phyloP scores from a whole-genome alignment of 2,113 vertebrate species.

The Vidua chalybeata region DNA sequence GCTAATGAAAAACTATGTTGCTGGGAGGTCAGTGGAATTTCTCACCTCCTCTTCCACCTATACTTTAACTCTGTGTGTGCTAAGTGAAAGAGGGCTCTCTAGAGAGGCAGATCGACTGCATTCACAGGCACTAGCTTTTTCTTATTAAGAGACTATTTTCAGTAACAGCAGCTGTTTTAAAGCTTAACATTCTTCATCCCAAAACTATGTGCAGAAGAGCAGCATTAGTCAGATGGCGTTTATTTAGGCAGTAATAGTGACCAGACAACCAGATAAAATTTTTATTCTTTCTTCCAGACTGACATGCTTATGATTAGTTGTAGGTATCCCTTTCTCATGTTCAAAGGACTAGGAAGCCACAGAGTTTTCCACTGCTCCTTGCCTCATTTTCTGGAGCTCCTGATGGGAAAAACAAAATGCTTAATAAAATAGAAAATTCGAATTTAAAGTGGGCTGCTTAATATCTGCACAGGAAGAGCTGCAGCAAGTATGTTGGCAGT shows the following conservation, averaged over 20 bases:
- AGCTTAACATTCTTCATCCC: conserved; percentile 44
- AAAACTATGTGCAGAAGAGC: conserved; percentile 32
- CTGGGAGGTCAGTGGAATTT: background rate
- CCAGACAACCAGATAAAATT: background rate
- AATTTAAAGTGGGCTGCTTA: background rate
- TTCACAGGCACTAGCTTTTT: background rate
- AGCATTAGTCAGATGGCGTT: background rate
- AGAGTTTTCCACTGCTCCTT: background rate
- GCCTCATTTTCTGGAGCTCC: background rate
- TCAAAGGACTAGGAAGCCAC: background rate
- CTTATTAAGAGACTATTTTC: conserved; percentile 14
- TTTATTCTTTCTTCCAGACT: background rate
- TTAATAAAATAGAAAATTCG: background rate
- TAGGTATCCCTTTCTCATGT: background rate
- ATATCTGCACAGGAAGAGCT: background rate
- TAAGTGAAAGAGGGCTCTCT: background rate
- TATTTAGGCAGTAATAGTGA: conserved; percentile 24
- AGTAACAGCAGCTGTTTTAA: conserved; percentile 39
- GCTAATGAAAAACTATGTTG: background rate
- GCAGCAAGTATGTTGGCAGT: background rate
- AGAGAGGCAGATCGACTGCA: background rate
- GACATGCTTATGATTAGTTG: background rate
- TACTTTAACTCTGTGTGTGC: background rate
- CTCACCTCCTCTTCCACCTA: background rate
- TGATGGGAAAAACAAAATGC: background rate